Conservation (phyloP, 2,888 invertebrate species). For the Amiota minor region DNA sequence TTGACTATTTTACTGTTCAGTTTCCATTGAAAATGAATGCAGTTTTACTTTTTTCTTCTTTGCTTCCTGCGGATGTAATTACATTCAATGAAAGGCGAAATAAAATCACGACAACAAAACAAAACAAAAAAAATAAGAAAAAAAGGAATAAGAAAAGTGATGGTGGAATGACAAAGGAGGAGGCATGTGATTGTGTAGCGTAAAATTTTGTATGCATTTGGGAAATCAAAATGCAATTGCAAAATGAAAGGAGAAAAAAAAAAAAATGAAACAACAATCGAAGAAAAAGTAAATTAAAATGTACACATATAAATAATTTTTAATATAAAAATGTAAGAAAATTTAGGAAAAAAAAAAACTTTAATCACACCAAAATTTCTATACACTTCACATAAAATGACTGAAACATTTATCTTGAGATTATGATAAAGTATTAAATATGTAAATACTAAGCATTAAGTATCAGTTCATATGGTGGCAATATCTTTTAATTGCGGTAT, state of each 20-base stretch:
- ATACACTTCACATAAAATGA: too few species aligned
- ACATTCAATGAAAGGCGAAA: conserved; percentile 15
- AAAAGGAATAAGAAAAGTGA: not conserved
- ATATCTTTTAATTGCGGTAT: too few species aligned
- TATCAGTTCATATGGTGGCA: too few species aligned
- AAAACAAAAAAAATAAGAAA: conserved; percentile 2
- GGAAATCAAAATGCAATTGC: conserved; percentile 22
- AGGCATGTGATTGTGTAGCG: not conserved
- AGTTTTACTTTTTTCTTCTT: not conserved
- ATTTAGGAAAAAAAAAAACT: not conserved
- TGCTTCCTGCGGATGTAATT: conserved; percentile 21
- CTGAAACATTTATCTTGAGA: too few species aligned
- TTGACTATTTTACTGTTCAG: not conserved
- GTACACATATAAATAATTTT: not conserved
- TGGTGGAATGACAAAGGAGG: not conserved
- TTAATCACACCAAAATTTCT: not conserved
- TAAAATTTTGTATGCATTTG: conserved; percentile 8
- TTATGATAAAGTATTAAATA: too few species aligned
- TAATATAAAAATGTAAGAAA: not conserved
- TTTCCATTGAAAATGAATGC: not conserved
- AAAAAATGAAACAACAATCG: not conserved
- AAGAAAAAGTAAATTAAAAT: not conserved
- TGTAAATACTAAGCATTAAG: too few species aligned
- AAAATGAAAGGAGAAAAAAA: not conserved
- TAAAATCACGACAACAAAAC: not conserved